Evolutionary conservation across 2,888 invertebrate species (phyloP).

Genomic region (Malthinus flaveolus): DNA sequence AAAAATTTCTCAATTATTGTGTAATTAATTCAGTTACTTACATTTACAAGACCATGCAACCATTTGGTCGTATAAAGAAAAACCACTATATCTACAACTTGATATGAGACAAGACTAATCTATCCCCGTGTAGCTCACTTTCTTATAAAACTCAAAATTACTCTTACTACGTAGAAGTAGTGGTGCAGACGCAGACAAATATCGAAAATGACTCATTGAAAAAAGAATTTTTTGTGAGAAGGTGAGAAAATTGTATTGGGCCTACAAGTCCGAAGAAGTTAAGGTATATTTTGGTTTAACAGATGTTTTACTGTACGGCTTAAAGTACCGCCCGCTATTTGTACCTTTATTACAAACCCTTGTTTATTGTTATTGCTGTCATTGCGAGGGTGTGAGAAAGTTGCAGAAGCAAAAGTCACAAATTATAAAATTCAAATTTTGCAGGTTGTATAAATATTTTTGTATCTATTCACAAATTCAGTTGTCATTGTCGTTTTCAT

Average conservation of each 20-base stretch:
- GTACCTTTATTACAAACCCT: conserved; percentile 20
- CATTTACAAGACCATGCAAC: too few species aligned
- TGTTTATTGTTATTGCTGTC: conserved; percentile 32
- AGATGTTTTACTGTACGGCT: conserved; percentile 8
- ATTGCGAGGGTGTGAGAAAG: conserved; percentile 30
- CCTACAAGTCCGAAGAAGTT: conserved; percentile 4
- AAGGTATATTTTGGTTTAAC: conserved; percentile 19
- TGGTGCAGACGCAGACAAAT: too few species aligned
- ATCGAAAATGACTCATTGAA: too few species aligned
- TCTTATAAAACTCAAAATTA: not conserved
- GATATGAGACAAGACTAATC: too few species aligned
- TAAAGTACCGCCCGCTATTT: conserved; percentile 27
- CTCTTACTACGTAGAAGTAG: not conserved
- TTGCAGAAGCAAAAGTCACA: conserved; percentile 18
- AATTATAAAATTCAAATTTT: conserved; percentile 33
- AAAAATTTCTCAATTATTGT: too few species aligned
- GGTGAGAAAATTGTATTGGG: not conserved
- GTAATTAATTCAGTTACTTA: too few species aligned
- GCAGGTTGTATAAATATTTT: conserved; percentile 28
- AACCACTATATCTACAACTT: too few species aligned
- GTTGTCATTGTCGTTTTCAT: too few species aligned
- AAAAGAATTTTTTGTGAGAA: too few species aligned
- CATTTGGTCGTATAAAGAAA: too few species aligned
- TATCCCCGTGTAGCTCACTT: not conserved
- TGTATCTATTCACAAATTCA: not conserved